These are phyloP conservation scores for Coendou prehensilis DNA, from an alignment of 2,797 vertebrate species.

Conservation along the genomic window DNA sequence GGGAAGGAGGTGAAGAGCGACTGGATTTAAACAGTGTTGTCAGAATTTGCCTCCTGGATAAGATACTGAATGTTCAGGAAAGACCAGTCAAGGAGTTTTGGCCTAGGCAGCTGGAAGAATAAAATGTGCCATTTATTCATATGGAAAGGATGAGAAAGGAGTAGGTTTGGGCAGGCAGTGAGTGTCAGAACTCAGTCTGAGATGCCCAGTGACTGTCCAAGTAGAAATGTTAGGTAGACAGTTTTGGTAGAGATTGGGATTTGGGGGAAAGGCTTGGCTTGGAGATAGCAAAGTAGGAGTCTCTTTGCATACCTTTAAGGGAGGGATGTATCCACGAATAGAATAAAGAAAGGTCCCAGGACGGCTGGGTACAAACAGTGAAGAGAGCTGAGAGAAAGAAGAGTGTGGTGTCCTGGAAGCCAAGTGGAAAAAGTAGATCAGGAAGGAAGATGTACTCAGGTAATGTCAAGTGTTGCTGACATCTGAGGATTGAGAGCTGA, in stretches of 20 bases:
- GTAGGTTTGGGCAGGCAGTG: not conserved
- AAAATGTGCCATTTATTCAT: not conserved
- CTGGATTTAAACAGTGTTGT: not conserved
- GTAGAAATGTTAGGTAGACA: not conserved
- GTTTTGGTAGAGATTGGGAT: not conserved
- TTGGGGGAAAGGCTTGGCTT: not conserved
- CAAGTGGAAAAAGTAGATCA: not conserved
- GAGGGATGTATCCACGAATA: not conserved
- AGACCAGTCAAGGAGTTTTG: not conserved
- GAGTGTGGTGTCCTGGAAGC: not conserved
- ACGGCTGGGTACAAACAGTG: not conserved
- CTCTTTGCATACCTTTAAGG: not conserved
- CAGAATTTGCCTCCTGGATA: not conserved
- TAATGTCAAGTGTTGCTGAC: not conserved
- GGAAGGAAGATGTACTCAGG: conserved; percentile 7
- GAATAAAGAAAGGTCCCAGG: not conserved
- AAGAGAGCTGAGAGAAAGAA: not conserved
- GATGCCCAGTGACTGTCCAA: not conserved
- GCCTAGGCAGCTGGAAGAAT: not conserved
- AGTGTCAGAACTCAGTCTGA: not conserved
- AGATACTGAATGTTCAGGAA: not conserved
- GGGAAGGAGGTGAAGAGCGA: not conserved
- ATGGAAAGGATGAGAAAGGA: not conserved
- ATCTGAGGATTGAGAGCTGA: not conserved
- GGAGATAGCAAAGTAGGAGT: not conserved